A percentile compares a stretch with the other conserved stretches of the same genome.
These are phyloP conservation scores for Dallia pectoralis DNA, from an alignment of 2,797 vertebrate genomes.

Conservation along the genomic window DNA sequence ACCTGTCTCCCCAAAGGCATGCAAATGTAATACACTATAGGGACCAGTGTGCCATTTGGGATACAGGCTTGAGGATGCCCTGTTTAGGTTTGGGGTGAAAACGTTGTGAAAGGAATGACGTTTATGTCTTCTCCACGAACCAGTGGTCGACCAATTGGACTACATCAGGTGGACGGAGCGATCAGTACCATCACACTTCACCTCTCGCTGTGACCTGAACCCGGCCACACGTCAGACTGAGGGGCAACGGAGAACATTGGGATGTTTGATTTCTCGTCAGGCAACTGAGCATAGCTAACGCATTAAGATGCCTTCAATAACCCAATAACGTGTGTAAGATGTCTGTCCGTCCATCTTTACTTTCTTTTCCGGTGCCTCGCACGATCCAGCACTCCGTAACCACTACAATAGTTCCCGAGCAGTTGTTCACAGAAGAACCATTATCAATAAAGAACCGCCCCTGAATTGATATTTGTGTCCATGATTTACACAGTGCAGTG, in stretches of 20 bases:
- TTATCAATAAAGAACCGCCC: background rate
- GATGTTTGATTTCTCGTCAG: constrained; percentile 71
- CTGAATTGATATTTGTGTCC: background rate
- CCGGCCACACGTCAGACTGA: constrained; percentile 62
- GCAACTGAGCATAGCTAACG: constrained; percentile 63
- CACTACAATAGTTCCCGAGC: constrained; percentile 24
- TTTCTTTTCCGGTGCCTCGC: background rate
- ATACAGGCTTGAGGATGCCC: constrained; percentile 16
- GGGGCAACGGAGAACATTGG: constrained; percentile 65
- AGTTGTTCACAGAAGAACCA: background rate
- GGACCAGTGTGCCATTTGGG: constrained; percentile 10
- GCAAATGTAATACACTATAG: background rate
- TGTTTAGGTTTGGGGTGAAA: constrained; percentile 56
- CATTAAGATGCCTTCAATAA: constrained; percentile 62
- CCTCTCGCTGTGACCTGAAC: constrained; percentile 68
- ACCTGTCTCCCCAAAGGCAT: background rate
- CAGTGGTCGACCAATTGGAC: constrained; percentile 49
- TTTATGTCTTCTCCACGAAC: constrained; percentile 51
- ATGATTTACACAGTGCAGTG: background rate
- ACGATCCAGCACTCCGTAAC: constrained; percentile 4
- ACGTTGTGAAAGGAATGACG: constrained; percentile 64
- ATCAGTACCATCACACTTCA: constrained; percentile 47
- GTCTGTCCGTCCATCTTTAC: too few species aligned
- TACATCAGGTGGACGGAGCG: constrained; percentile 44
- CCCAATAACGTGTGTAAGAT: constrained; percentile 25